Base-by-base conservation (phyloP, 2,113 vertebrate genomes). In the Isurus oxyrinchus region DNA sequence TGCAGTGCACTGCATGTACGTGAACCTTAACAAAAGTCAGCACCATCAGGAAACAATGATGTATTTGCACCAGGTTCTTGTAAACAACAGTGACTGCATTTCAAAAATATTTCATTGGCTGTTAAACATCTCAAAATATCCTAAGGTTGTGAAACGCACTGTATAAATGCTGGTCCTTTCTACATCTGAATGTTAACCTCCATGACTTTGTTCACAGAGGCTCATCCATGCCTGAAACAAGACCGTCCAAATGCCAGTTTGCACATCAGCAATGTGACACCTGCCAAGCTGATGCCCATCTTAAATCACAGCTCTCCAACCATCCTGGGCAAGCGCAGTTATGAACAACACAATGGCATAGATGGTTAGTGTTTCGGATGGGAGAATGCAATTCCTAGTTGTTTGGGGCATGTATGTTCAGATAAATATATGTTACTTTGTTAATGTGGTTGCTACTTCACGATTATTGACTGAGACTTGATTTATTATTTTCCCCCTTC, bases 251-350 rank as follows among this genome's bases (percentile, higher is more conserved):
- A 99, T 96, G 98, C 98, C 94, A 79, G 86, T 67, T 59, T 76
- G 91, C 81, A 63, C 59, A 98, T 98, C 63, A 98, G 97, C 96
- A 98, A 97, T 97, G 98, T 99, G 98, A 98, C 98, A 57, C 99
- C 99, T 96, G 98, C 99, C 76, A 99, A 99, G 97, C 97, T 98
- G 31, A 97, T 98, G 0, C 98, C 99, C 61, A 99, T 99, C 97
- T 99, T 99, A 97, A 99, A 99, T 98, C 99, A 98, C n/a, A 99
- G 99, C 96, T 99, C 99, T 0, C 99, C 99, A 90, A 99, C 99
- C 97, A 99, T 99, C 97, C 98, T 99, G 97, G 99, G 99, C 96
- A 99, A 99, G 96, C 98, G 99, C 97, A 98, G 97, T 98, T 99
- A 99, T 0, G 99, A 99, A 84, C 99, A 99, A 97, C 99, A 99